These are phyloP conservation scores for Lepilemur ruficaudatus DNA, from an alignment of 2,797 vertebrate genomes.

Conservation along the genomic window DNA sequence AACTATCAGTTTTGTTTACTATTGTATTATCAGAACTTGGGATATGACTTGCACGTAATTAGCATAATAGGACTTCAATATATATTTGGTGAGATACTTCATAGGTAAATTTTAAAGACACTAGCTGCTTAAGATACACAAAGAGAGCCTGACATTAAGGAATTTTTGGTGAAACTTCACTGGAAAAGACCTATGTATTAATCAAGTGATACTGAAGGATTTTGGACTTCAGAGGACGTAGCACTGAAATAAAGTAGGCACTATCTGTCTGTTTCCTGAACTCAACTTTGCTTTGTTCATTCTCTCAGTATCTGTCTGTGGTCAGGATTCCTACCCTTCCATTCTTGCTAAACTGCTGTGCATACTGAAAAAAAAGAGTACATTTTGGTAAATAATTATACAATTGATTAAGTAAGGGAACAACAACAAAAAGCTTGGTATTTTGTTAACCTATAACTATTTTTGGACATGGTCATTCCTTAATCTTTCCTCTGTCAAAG, in stretches of 20 bases:
- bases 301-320: not conserved
- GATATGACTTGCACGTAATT: not conserved
- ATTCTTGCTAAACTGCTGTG: not conserved
- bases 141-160: not conserved
- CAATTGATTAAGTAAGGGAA: not conserved
- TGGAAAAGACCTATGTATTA: not conserved
- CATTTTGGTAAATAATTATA: not conserved
- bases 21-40: not conserved
- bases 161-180: not conserved
- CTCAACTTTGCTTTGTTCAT: not conserved
- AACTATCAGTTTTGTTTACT: not conserved
- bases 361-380: not conserved
- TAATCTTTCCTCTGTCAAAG: not conserved
- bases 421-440: not conserved
- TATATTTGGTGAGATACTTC: not conserved
- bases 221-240: not conserved
- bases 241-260: not conserved
- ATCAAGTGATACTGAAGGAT: not conserved
- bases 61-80: not conserved
- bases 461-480: not conserved
- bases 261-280: not conserved
- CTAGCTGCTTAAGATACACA: not conserved
- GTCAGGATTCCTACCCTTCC: not conserved
- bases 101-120: not conserved
- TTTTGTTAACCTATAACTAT: not conserved